Evolutionary conservation across 64 coral and sea anemone genomes (phyloP), one percentile per base, ranked within the genome.

Genomic region (Stichodactyla helianthus): DNA sequence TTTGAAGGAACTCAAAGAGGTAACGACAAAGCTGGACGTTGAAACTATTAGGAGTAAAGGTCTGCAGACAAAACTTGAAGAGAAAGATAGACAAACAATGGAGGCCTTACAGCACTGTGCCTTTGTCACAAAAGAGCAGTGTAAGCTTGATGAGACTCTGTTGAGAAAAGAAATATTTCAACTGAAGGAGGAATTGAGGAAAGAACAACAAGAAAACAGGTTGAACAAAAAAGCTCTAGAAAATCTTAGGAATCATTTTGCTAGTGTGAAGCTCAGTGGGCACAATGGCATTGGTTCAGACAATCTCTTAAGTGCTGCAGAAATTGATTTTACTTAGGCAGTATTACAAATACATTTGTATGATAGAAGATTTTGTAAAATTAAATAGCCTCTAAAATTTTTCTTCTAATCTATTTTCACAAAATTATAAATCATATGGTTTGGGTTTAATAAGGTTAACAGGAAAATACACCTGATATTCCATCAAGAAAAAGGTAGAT

Each of bases 201-300:
- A 89, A 76, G 88, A 96, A 85, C 80, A 93, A 44, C 58, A 84
- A 79, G 94, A 96, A 74, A 92, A 96, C 50, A 71, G 85, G 26
- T 79, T 93, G 44, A 96, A 93, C 63, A 92, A 81, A 68, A 96
- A 82, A 63, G 91, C 87, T 35, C 91, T 96, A 5, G 84, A 96
- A 68, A 88, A 96, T 65, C 85, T 96, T 16, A 89, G 91, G 63
- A 82, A 63, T 17, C 90, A 96, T 90, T 96, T 96, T 88, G 87
- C 91, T 57, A 82, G 71, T 77, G 79, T 88, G 18, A 68, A 89
- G 19, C 18, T 57, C 23, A 54, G 10, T 82, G 79, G 53, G 4
- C 14, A 57, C 0, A 82, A 35, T 5, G 25, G 56, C 52, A 14
- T 44, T 74, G 26, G 23, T 74, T 55, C 55, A 82, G 77, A 77